Percentiles rank a stretch among this genome's conserved stretches.
Evolutionary conservation across 1,140 invertebrate species (phyloP).

Genomic region (Drosophila punjabiensis): DNA sequence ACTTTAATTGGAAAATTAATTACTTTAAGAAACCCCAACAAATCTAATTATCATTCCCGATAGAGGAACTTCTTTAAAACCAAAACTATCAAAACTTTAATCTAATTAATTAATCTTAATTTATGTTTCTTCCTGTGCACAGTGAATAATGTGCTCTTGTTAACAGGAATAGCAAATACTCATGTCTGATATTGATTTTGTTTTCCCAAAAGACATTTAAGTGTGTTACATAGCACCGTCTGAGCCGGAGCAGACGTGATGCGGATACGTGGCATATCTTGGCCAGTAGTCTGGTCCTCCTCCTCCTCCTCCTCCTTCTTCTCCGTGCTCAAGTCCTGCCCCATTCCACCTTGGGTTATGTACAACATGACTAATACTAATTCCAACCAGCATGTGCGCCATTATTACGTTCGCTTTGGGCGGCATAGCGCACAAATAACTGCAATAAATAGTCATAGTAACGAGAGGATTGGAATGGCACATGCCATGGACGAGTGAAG

Average conservation of each 20-base stretch:
- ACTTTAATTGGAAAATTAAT: no score
- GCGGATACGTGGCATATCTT: constrained; percentile 53
- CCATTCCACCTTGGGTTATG: constrained; percentile 35
- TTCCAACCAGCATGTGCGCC: constrained; percentile 50
- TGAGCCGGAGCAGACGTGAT: constrained; percentile 46
- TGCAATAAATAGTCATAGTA: constrained; percentile 76
- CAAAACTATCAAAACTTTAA: no score
- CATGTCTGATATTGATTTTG: constrained; percentile 67
- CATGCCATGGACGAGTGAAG: constrained; percentile 30
- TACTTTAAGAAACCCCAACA: no score
- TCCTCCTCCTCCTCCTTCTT: constrained; percentile 2
- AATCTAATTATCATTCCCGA: no score
- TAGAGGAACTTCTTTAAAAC: no score
- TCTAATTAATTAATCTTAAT: neutral
- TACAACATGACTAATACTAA: constrained; percentile 70
- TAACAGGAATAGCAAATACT: constrained; percentile 45
- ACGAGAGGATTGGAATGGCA: constrained; percentile 11
- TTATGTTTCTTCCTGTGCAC: neutral
- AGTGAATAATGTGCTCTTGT: constrained; percentile 8
- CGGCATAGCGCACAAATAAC: constrained; percentile 59
- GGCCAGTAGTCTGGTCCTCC: constrained; percentile 30
- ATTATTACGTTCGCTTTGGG: constrained; percentile 46
- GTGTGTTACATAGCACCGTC: constrained; percentile 30
- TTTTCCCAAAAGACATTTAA: constrained; percentile 21
- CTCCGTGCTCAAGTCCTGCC: neutral